Base-by-base conservation (phyloP, 2,888 invertebrate genomes). In the Chrysina gloriosa region DNA sequence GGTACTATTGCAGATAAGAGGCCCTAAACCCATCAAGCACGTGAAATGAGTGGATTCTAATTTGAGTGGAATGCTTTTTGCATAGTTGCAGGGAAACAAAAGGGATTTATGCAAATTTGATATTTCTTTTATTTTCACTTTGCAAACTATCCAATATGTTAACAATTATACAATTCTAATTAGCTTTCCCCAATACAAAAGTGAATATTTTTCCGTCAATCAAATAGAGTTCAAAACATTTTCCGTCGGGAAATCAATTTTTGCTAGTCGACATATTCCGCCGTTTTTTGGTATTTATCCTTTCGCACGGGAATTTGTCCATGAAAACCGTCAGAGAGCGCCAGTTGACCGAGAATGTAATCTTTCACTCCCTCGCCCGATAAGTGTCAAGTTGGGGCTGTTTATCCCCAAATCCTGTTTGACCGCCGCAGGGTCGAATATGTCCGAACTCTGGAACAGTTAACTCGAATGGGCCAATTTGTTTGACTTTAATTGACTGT, bases 331-430 rank as follows among this genome's bases (percentile, higher is more conserved):
- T 19, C 52, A 14, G 16, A 34, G 34, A 23, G 19, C 34, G 50
- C 39, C 52, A 31, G 23, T 52, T 65, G 65, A 52, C 52, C 65
- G 63, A 65, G 65, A 58, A 61, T 48, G 50, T 64, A 67, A 69
- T 66, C 67, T 66, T 67, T 67, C 71, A 67, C 64, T 67, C 70
- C 73, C 73, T 68, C 70, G 58, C 64, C 63, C 54, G 67, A 69
- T 71, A 73, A 73, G 71, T 69, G 76, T 75, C 76, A 74, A 73
- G 72, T 71, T 71, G 76, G 77, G 77, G 76, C 73, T 70, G 75
- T 77, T 78, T 75, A 74, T 75, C 77, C 77, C 73, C 75, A 71
- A 73, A 74, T 76, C 73, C 74, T 42, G 72, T 71, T 72, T 70
- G 61, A 52, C 48, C 66, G 63, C 67, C 64, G 67, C 50, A 58